Percentiles rank a stretch among this genome's conserved stretches.
phyloP scores from a whole-genome alignment of 2,113 vertebrate genomes.

The Cryptotis parvus region DNA sequence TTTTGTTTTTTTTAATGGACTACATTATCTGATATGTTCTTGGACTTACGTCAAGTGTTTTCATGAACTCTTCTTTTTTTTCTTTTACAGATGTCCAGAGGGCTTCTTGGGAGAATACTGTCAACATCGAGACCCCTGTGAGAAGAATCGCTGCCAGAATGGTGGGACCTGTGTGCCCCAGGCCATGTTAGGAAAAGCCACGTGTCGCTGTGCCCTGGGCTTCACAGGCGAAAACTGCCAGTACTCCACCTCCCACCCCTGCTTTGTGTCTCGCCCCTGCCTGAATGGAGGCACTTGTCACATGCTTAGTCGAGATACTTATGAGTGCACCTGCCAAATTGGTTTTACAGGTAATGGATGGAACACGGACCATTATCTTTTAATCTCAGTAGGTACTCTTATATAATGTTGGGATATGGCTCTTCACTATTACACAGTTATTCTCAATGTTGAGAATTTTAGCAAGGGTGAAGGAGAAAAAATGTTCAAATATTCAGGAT shows the following conservation, averaged over 20 bases:
- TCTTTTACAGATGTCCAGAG: slow-evolving; percentile 90
- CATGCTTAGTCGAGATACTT: slow-evolving; percentile 88
- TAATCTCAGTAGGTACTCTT: background rate
- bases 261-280: slow-evolving; percentile 92
- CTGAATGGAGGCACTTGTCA: slow-evolving; percentile 91
- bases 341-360: slow-evolving; percentile 93
- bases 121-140: slow-evolving; percentile 94
- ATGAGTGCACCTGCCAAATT: slow-evolving; percentile 90
- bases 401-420: background rate
- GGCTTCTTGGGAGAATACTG: slow-evolving; percentile 96
- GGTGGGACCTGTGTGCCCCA: slow-evolving; percentile 92
- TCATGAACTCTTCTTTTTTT: slow-evolving; percentile 60
- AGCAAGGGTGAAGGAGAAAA: background rate
- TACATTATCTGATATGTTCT: background rate
- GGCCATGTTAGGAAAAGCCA: slow-evolving; percentile 87
- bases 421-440: background rate
- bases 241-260: slow-evolving; percentile 91
- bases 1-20: background rate
- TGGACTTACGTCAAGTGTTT: background rate
- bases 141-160: slow-evolving; percentile 91
- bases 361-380: background rate
- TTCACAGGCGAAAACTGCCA: slow-evolving; percentile 91
- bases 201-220: slow-evolving; percentile 91
- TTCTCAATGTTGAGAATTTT: slow-evolving; percentile 9
- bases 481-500: background rate